Evolutionary conservation across 1,140 invertebrate species (phyloP).

Genomic region (Harlomillsia oculata): DNA sequence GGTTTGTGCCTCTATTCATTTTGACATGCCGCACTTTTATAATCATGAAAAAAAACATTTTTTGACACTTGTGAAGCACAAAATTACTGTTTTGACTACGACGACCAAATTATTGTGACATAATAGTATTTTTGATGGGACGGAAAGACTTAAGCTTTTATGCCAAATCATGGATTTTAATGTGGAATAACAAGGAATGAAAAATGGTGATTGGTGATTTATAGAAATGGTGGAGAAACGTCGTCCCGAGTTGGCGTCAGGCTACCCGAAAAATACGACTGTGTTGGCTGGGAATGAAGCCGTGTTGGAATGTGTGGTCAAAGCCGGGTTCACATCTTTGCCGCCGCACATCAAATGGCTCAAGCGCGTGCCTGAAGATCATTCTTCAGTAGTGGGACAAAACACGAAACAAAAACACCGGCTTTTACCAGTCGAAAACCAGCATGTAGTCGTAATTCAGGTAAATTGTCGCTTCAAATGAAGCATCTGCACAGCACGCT

Average conservation of each 20-base stretch:
- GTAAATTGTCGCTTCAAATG: constrained; percentile 22
- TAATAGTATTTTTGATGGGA: too few species aligned
- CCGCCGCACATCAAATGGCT: constrained; percentile 36
- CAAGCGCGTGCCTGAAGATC: constrained; percentile 23
- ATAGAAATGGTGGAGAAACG: constrained; percentile 30
- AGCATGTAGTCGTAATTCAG: constrained; percentile 34
- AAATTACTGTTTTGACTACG: too few species aligned
- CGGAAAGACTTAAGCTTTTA: too few species aligned
- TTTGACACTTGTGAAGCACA: too few species aligned
- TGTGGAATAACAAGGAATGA: too few species aligned
- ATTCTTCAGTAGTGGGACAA: background rate
- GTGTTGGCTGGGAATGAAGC: constrained; percentile 27
- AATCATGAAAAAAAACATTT: too few species aligned
- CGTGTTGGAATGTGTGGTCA: constrained; percentile 33
- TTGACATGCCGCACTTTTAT: too few species aligned
- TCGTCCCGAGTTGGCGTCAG: constrained; percentile 23
- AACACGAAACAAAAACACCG: constrained; percentile 18
- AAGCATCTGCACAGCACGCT: too few species aligned
- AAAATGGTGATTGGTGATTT: constrained; percentile 1
- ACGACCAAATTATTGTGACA: too few species aligned
- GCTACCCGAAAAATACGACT: constrained; percentile 30
- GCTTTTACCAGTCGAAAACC: constrained; percentile 30
- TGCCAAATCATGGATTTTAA: too few species aligned
- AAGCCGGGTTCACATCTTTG: constrained; percentile 10
- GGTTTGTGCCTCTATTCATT: constrained; percentile 18